A percentile compares a stretch with the other conserved stretches of the same genome.
These are phyloP conservation scores for Macropis europaea DNA, from an alignment of 2,888 invertebrate genomes.

Conservation along the genomic window DNA sequence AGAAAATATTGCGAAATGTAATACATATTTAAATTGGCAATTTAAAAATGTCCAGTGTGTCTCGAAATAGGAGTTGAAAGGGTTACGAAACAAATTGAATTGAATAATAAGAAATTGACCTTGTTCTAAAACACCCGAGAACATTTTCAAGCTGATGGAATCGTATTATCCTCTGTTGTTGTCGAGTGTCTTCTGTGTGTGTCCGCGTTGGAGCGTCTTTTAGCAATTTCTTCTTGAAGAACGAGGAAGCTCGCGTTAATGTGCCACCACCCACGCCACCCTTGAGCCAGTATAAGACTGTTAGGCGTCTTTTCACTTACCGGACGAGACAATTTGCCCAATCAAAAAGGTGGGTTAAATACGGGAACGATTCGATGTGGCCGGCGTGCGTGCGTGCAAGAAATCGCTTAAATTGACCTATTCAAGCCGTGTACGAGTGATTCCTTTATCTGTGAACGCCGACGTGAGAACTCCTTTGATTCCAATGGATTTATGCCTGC, in stretches of 20 bases:
- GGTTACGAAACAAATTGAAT: too few relatives aligned
- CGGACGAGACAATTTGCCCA: constrained; percentile 79
- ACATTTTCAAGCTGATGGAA: too few relatives aligned
- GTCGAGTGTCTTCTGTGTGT: neutral
- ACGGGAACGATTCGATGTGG: constrained; percentile 48
- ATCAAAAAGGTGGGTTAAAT: constrained; percentile 76
- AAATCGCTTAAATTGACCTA: constrained; percentile 72
- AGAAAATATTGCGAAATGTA: too few relatives aligned
- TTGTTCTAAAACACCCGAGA: too few relatives aligned
- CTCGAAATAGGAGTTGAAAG: too few relatives aligned
- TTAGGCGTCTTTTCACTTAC: constrained; percentile 63
- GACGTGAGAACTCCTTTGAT: constrained; percentile 32
- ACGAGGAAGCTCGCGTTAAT: constrained; percentile 42
- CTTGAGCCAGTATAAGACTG: constrained; percentile 35
- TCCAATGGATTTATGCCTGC: neutral
- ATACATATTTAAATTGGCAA: too few relatives aligned
- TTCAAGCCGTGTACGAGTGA: constrained; percentile 63
- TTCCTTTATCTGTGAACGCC: constrained; percentile 10
- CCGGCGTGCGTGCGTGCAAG: constrained; percentile 52
- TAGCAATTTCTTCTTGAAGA: constrained; percentile 21
- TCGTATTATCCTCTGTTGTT: too few relatives aligned
- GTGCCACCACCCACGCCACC: constrained; percentile 46
- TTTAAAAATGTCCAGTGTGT: too few relatives aligned
- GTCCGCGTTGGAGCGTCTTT: neutral
- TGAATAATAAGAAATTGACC: too few relatives aligned